Base-by-base conservation (phyloP, 1,140 invertebrate species). In the Sipha flava region DNA sequence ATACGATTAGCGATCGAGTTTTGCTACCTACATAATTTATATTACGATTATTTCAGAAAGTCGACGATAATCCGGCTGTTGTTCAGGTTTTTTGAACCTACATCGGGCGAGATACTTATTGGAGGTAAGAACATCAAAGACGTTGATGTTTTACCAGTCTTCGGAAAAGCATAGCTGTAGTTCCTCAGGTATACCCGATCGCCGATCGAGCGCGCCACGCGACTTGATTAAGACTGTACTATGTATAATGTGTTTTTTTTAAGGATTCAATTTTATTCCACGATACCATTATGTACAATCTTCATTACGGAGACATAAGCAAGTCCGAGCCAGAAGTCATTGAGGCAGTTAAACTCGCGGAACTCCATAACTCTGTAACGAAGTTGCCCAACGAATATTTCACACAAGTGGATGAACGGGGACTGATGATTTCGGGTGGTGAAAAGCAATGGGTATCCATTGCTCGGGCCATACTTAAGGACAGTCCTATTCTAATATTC, bases 361-460 rank as follows among this genome's bases (percentile, higher is more conserved):
- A 99, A 86, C 87, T 99, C 4, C 97, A 99, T 83, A 90, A 97
- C 14, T 90, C 93, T 0, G 96, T 99, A 62, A 83, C 91, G 6
- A 90, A 89, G 52, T 98, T 97, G 94, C 95, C 96, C 0, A 88
- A 93, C 83, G 90, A 93, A 45, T 99, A 99, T 84, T 87, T 96
- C 0, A 99, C 98, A 0, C 92, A 93, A 83, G 91, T 95, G 18
- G 94, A 94, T 45, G 95, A 98, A 87, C 88, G 95, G 62, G 96
- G 96, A 0, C 85, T 94, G 45, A 97, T 97, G 87, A 87, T 98
- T 62, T 96, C 93, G 66, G 96, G 96, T 14, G 97, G 97, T n/a
- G 98, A 99, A 87, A 99, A 99, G 84, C 98, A 99, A 85, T 89
- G 98, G 72, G 95, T 99, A 9, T 96, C 98, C 0, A 99, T 99